phyloP scores from a whole-genome alignment of 1,140 invertebrate genomes.

The Gryon sp. region DNA sequence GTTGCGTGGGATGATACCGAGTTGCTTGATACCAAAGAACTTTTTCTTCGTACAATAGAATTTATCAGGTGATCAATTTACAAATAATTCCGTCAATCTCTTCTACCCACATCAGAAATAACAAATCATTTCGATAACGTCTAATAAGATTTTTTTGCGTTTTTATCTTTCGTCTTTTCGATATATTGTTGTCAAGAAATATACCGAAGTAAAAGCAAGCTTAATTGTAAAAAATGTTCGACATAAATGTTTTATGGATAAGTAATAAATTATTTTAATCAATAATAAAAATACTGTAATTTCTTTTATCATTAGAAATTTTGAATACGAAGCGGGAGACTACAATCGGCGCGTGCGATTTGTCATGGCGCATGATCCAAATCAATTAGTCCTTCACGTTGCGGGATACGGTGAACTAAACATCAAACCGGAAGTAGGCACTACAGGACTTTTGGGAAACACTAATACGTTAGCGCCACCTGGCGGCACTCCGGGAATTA shows the following conservation, averaged over 20 bases:
- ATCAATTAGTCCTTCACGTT: slow-evolving; percentile 91
- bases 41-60: slow-evolving; percentile 95
- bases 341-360: slow-evolving; percentile 92
- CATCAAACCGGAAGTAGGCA: slow-evolving; percentile 82
- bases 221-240: no score
- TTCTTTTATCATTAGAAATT: slow-evolving; percentile 83
- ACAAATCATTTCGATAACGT: no score
- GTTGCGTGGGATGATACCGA: slow-evolving; percentile 93
- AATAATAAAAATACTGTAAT: not conserved
- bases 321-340: slow-evolving; percentile 94
- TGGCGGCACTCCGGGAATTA: slow-evolving; percentile 85
- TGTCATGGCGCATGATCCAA: slow-evolving; percentile 92
- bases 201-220: no score
- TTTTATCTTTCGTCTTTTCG: no score
- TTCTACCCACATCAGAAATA: no score
- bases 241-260: no score
- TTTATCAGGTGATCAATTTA: slow-evolving; percentile 83
- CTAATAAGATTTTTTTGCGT: no score
- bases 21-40: slow-evolving; percentile 95
- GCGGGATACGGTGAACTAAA: slow-evolving; percentile 93
- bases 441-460: slow-evolving; percentile 74
- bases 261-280: no score
- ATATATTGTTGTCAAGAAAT: no score
- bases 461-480: slow-evolving; percentile 82
- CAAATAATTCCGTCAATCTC: no score